Percentiles rank a stretch among this genome's conserved stretches.
Evolutionary conservation across 2,113 vertebrate species (phyloP).

Genomic region (Anarrhichthys ocellatus): DNA sequence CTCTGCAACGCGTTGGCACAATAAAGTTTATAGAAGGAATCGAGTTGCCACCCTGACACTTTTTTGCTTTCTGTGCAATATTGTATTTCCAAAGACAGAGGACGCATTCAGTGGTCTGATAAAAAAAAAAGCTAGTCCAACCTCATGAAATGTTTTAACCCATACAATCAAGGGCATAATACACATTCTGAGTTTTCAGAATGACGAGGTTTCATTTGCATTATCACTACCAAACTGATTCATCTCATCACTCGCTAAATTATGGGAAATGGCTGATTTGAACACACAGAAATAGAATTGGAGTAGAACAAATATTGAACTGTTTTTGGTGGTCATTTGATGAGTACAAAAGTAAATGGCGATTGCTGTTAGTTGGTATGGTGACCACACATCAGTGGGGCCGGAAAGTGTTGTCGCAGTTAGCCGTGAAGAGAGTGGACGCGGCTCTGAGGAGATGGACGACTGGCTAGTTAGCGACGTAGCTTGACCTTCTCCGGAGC

Average conservation of each 20-base stretch:
- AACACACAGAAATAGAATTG: background rate
- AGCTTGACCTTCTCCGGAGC: background rate
- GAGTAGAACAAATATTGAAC: background rate
- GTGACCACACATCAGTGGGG: too few relatives aligned
- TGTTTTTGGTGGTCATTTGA: background rate
- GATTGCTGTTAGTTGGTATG: too few relatives aligned
- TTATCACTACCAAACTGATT: background rate
- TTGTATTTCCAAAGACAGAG: background rate
- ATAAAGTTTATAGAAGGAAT: constrained; percentile 41
- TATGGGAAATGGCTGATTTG: too few relatives aligned
- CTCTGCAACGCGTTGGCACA: constrained; percentile 12
- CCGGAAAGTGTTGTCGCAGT: too few relatives aligned
- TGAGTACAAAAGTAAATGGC: background rate
- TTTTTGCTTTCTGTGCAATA: background rate
- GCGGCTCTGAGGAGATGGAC: background rate
- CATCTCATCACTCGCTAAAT: background rate
- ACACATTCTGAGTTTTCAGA: background rate
- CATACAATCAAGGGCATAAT: background rate
- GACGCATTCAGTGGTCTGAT: background rate
- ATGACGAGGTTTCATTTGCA: background rate
- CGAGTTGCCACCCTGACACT: background rate
- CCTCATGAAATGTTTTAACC: background rate
- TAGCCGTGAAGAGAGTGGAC: too few relatives aligned
- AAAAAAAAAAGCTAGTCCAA: background rate
- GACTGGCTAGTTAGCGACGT: background rate